A percentile compares a stretch with the other conserved stretches of the same genome.
These are phyloP conservation scores for Pterostichus niger DNA, from an alignment of 2,888 invertebrate species.

Conservation along the genomic window DNA sequence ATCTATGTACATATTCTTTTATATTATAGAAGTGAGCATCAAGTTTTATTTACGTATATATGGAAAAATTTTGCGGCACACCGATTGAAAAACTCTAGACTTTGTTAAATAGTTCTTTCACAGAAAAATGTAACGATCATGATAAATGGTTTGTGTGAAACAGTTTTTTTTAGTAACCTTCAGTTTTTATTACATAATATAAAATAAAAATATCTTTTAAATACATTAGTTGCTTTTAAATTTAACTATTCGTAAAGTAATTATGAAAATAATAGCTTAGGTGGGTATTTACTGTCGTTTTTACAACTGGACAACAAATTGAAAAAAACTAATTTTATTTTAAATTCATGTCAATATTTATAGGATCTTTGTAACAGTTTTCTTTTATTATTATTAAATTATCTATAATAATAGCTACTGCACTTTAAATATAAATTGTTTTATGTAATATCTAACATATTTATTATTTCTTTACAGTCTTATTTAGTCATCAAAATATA, in stretches of 20 bases:
- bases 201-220: background rate
- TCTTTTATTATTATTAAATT: background rate
- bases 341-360: background rate
- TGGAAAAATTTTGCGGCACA: no score
- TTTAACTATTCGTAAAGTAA: background rate
- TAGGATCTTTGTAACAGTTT: background rate
- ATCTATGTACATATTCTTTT: no score
- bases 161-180: background rate
- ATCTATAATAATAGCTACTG: no score
- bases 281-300: slow-evolving; percentile 26
- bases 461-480: no score
- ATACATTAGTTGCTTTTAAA: background rate
- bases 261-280: slow-evolving; percentile 1
- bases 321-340: background rate
- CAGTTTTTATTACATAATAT: background rate
- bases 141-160: background rate
- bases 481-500: no score
- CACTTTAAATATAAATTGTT: no score
- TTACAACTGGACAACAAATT: background rate
- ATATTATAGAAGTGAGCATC: no score
- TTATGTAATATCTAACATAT: no score
- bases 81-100: no score
- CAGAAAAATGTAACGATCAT: background rate
- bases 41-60: no score
- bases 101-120: background rate